phyloP scores from a whole-genome alignment of 2,888 invertebrate species.

The Coelinius sp. region DNA sequence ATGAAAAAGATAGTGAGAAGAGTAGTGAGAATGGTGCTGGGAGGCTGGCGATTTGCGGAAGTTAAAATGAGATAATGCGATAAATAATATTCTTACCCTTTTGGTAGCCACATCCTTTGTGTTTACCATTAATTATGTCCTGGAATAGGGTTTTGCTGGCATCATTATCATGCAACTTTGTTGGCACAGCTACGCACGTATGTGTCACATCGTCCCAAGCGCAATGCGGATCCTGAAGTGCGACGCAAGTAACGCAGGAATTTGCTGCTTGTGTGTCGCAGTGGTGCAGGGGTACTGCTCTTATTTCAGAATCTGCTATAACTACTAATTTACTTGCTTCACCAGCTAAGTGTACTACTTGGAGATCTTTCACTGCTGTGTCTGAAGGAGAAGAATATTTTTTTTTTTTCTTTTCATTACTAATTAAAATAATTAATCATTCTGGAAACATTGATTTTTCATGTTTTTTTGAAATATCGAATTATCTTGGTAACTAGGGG shows the following conservation, averaged over 20 bases:
- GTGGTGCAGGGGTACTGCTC: conserved; percentile 87
- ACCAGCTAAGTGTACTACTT: conserved; percentile 76
- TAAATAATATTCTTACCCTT: conserved; percentile 56
- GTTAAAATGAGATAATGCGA: conserved; percentile 16
- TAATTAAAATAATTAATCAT: too few relatives aligned
- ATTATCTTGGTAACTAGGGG: too few relatives aligned
- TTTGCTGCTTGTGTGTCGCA: conserved; percentile 73
- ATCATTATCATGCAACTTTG: conserved; percentile 75
- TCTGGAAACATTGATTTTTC: too few relatives aligned
- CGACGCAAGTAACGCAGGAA: conserved; percentile 85
- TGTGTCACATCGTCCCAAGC: conserved; percentile 86
- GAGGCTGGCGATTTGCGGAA: conserved; percentile 50
- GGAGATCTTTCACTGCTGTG: conserved; percentile 80
- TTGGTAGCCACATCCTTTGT: conserved; percentile 72
- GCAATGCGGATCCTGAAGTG: conserved; percentile 96
- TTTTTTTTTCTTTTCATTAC: too few relatives aligned
- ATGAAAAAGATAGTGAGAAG: neutral
- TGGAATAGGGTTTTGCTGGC: conserved; percentile 78
- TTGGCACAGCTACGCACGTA: conserved; percentile 74
- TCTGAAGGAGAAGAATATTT: conserved; percentile 50
- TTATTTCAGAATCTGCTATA: conserved; percentile 88
- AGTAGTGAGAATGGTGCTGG: conserved; percentile 49
- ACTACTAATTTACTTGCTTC: conserved; percentile 88
- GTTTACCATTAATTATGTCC: conserved; percentile 81
- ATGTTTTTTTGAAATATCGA: too few relatives aligned